Base-by-base conservation (phyloP, 1,140 invertebrate genomes). In the Leptinotarsa lineolata region DNA sequence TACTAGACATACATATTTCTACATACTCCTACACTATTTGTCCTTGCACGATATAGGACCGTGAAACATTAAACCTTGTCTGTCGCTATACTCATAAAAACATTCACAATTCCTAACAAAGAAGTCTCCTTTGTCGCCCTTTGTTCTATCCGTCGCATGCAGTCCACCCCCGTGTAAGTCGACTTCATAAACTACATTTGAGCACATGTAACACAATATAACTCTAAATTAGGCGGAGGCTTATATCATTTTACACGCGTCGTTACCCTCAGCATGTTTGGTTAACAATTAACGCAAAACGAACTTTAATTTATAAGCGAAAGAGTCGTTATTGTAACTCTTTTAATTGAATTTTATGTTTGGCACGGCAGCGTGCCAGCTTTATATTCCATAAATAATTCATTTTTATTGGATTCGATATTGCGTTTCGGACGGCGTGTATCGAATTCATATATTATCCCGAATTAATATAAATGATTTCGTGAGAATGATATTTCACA, bases 241-340 rank as follows among this genome's bases (percentile, higher is more conserved):
- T 54, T 54, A n/a, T 54, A 54, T 54, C n/a, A 54, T 54, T 54
- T 16, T 54, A 54, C 48, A 54, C 48, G 48, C 48, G 16, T 54
- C n/a, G 48, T 54, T 54, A 18, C 15, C 48, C 48, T 5, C 15
- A 12, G n/a, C n/a, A 54, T 18, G 48, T 54, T 54, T 18, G n/a
- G 48, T 16, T 54, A 54, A 54, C 48, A 54, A 54, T 54, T 54
- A 54, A 54, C 48, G 48, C n/a, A 54, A 54, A 54, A 54, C 48
- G 48, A 16, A 54, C 48, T 15, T 54, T 54, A 54, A 54, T 54
- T 54, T 54, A 54, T 54, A 54, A 54, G 48, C 48, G n/a, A 54
- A 54, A 54, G 15, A 16, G 48, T 54, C 48, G 48, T 54, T 54
- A 54, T 54, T 54, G 48, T 54, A 54, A 54, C 48, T 54, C 48